A percentile compares a stretch with the other conserved stretches of the same genome.
phyloP scores from a whole-genome alignment of 2,113 vertebrate species.

The Microtus ochrogaster region DNA sequence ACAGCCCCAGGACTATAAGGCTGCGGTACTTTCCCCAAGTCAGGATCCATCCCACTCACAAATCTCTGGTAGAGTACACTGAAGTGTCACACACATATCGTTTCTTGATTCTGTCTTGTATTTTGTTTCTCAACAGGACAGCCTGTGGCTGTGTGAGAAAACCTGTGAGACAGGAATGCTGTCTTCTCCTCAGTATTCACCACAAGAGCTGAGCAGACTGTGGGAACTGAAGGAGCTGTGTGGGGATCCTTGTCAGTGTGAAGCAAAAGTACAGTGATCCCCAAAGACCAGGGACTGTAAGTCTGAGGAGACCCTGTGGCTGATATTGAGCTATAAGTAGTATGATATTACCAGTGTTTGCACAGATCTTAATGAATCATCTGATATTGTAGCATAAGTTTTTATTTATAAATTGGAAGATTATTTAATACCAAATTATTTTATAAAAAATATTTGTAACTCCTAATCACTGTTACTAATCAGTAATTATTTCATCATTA shows the following conservation, averaged over 20 bases:
- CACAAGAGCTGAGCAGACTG: conserved; percentile 90
- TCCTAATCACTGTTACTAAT: conserved; percentile 19
- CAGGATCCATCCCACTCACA: not conserved
- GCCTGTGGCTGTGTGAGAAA: conserved; percentile 97
- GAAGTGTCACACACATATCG: not conserved
- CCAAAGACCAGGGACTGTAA: conserved; percentile 73
- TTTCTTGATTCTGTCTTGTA: not conserved
- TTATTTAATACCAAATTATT: conserved; percentile 56
- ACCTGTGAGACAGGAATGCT: conserved; percentile 95
- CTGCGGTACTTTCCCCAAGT: not conserved
- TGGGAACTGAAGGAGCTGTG: conserved; percentile 92
- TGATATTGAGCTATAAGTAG: not conserved
- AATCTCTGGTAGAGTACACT: too few relatives aligned
- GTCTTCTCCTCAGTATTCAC: conserved; percentile 95
- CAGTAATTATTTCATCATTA: not conserved
- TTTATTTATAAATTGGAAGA: conserved; percentile 52
- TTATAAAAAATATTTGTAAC: conserved; percentile 65
- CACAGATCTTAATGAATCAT: conserved; percentile 58
- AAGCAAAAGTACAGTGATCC: conserved; percentile 72
- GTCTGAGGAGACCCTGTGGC: not conserved
- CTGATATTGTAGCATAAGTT: not conserved
- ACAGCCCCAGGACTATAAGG: not conserved
- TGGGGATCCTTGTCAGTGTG: conserved; percentile 94
- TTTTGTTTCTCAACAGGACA: conserved; percentile 87
- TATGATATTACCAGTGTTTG: not conserved